Percentiles rank a stretch among this genome's conserved stretches.
Conservation (phyloP, 2,888 invertebrate species). For the Hyles lineata region DNA sequence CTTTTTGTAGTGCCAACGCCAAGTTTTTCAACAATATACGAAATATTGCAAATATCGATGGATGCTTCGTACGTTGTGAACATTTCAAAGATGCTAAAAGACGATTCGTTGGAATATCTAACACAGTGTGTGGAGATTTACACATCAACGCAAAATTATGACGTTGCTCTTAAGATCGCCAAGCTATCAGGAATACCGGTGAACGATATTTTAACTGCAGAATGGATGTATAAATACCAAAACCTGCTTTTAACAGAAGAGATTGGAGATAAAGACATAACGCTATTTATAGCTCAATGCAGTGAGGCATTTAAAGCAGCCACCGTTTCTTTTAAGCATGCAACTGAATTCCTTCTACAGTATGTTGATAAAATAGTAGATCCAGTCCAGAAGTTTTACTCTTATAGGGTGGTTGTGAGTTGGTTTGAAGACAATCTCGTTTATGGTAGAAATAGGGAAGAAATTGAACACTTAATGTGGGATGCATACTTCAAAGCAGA, state of each 20-base stretch:
- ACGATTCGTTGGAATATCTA: slow-evolving; percentile 76
- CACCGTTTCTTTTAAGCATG: slow-evolving; percentile 85
- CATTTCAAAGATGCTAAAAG: slow-evolving; percentile 75
- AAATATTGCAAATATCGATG: slow-evolving; percentile 85
- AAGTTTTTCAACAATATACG: slow-evolving; percentile 69
- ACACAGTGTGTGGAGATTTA: slow-evolving; percentile 83
- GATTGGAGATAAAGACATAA: slow-evolving; percentile 68
- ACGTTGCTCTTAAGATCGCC: slow-evolving; percentile 85
- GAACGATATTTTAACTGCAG: slow-evolving; percentile 81
- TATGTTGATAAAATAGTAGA: slow-evolving; percentile 80
- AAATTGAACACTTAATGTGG: slow-evolving; percentile 81
- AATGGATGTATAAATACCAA: slow-evolving; percentile 83
- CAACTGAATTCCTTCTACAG: slow-evolving; percentile 86
- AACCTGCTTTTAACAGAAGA: slow-evolving; percentile 63
- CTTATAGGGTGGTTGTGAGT: slow-evolving; percentile 76
- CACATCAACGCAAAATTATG: slow-evolving; percentile 78
- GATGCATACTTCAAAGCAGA: slow-evolving; percentile 69
- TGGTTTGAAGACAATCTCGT: slow-evolving; percentile 77
- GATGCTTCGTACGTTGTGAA: slow-evolving; percentile 82
- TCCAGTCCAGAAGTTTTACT: slow-evolving; percentile 79
- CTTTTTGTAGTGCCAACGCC: slow-evolving; percentile 72
- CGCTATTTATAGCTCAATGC: slow-evolving; percentile 85
- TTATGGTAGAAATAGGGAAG: slow-evolving; percentile 69
- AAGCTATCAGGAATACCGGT: slow-evolving; percentile 76
- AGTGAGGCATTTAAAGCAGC: slow-evolving; percentile 86